These are phyloP conservation scores for Sisor rabdophorus DNA, from an alignment of 2,113 vertebrate species.

Conservation along the genomic window DNA sequence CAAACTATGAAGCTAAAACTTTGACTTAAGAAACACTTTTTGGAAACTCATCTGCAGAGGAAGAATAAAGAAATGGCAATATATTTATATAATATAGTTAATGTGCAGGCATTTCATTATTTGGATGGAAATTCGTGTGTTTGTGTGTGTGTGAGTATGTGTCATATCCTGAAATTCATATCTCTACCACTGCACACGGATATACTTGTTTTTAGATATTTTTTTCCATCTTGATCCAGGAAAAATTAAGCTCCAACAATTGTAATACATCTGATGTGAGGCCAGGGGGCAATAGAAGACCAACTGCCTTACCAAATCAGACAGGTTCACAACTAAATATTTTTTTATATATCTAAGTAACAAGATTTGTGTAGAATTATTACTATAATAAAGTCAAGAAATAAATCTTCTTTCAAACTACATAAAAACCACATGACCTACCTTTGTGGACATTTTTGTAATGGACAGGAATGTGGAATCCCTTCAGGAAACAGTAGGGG, in stretches of 20 bases:
- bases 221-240: not conserved
- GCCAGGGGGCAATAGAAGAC: slow-evolving; percentile 62
- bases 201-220: not conserved
- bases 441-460: not conserved
- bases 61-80: no score
- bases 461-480: slow-evolving; percentile 6
- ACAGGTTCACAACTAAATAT: not conserved
- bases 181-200: not conserved
- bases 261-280: slow-evolving; percentile 4
- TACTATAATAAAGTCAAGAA: not conserved
- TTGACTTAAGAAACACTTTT: not conserved
- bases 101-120: no score
- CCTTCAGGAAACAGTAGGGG: slow-evolving; percentile 58
- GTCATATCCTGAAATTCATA: slow-evolving; percentile 19
- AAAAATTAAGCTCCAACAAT: slow-evolving; percentile 10
- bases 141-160: not conserved
- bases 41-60: no score
- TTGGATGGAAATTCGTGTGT: not conserved
- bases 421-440: not conserved
- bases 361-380: slow-evolving; percentile 9
- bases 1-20: not conserved
- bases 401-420: not conserved
- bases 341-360: not conserved
- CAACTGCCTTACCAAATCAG: not conserved
- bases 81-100: no score